Conservation (phyloP, 2,888 invertebrate genomes). For the Pyrrhosoma nymphula region DNA sequence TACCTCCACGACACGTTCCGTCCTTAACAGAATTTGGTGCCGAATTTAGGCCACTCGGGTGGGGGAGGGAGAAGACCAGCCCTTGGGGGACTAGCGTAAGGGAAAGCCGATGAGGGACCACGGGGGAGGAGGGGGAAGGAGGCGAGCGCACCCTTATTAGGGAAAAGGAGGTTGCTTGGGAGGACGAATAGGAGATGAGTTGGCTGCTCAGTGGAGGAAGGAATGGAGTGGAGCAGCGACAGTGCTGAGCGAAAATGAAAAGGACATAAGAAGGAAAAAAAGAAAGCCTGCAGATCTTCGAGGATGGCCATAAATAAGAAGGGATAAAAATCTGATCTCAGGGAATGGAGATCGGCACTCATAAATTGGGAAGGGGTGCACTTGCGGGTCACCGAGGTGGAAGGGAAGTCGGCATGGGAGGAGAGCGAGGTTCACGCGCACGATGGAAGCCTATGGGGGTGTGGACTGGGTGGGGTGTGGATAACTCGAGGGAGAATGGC, state of each 20-base stretch:
- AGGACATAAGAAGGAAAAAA: too few relatives aligned
- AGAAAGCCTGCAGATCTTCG: background rate
- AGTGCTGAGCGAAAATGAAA: background rate
- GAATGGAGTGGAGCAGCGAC: background rate
- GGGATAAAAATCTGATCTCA: constrained; percentile 19
- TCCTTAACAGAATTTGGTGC: background rate
- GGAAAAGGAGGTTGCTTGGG: too few relatives aligned
- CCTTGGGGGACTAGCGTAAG: background rate
- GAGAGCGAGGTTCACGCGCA: background rate
- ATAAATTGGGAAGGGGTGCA: background rate
- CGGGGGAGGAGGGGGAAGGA: too few relatives aligned
- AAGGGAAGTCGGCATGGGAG: background rate
- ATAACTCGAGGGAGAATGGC: background rate
- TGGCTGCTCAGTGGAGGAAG: background rate
- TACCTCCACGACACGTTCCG: background rate
- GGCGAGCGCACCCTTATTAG: too few relatives aligned
- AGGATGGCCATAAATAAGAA: background rate
- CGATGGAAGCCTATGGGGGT: too few relatives aligned
- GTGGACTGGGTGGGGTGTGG: background rate
- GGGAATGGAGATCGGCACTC: background rate
- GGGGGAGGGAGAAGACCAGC: background rate
- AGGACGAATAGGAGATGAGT: too few relatives aligned
- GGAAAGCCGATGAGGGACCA: too few relatives aligned
- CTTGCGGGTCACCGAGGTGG: background rate
- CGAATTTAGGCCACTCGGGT: background rate